Evolutionary conservation across 2,888 invertebrate genomes (phyloP), one percentile per base, ranked within the genome.

Genomic region (Brachyptera putata): DNA sequence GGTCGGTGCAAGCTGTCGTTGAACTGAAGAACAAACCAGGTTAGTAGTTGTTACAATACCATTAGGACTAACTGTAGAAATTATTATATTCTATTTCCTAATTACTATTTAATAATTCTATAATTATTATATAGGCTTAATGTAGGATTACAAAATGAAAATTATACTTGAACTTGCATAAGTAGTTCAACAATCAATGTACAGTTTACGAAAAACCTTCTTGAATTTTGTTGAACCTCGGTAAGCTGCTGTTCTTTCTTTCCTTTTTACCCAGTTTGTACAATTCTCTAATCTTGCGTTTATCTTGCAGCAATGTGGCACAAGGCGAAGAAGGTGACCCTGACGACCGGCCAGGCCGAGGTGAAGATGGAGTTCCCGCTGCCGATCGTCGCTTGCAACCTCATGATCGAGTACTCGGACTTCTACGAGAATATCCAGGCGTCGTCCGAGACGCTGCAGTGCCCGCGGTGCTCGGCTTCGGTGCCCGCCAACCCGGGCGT

Each of bases 341-440:
- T 98, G 9, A 87, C 90, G 63, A 90, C 94, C 0, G 94, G 92
- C 0, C 96, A 97, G 74, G 91, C 94, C 0, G 97, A 97, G 74
- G 89, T 96, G 0, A 96, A 96, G 75, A 91, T 97, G 63, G 98
- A 98, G 75, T 96, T 98, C 71, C 94, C 95, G 0, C 78, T 98
- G 61, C 97, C 98, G 0, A 96, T 99, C 61, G 91, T 96, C 2
- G 97, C 98, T 0, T 97, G 97, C 72, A 98, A 98, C 76, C 79
- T 99, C 61, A 97, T 98, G 94, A 89, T 99, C 72, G 98, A 99
- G 75, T 98, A 97, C 74, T 89, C 94, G 0, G 97, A 98, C 71
- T 97, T 98, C 75, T 96, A 94, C 72, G 98, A 98, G 73, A 95
- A 96, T 68, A 88, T 94, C 61, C 92, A 92, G 69, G 91, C 91